These are phyloP conservation scores for Anoplolepis gracilipes DNA, from an alignment of 1,140 invertebrate species.

Conservation along the genomic window DNA sequence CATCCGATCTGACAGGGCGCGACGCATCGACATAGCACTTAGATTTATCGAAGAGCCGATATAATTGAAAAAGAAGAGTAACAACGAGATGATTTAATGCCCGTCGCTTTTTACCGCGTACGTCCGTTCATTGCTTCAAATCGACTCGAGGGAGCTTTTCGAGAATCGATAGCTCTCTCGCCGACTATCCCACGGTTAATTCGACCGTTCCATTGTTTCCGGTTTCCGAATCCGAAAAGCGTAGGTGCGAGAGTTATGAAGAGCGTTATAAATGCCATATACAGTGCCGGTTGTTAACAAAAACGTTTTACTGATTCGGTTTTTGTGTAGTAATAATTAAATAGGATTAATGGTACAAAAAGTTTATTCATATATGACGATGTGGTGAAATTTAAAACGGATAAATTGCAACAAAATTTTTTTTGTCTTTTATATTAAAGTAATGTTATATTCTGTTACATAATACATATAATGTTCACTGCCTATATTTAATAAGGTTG, in stretches of 20 bases:
- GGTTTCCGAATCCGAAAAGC: conserved; percentile 34
- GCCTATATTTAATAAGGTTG: not conserved
- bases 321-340: not conserved
- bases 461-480: not conserved
- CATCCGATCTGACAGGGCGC: conserved; percentile 33
- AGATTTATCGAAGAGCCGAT: conserved; percentile 52
- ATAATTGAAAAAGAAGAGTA: conserved; percentile 60
- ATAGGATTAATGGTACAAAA: not conserved
- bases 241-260: conserved; percentile 4
- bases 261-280: conserved; percentile 5
- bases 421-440: not conserved
- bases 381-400: not conserved
- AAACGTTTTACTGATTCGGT: not conserved
- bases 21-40: conserved; percentile 53
- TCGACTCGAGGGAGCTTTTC: conserved; percentile 59
- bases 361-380: not conserved
- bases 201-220: conserved; percentile 39
- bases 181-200: conserved; percentile 33
- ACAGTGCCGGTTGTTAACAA: conserved; percentile 15
- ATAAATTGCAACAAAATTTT: not conserved
- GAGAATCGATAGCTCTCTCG: conserved; percentile 53
- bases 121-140: conserved; percentile 60
- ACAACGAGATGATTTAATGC: conserved; percentile 62
- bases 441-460: not conserved
- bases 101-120: conserved; percentile 59